Percentiles rank a stretch among this genome's conserved stretches.
Evolutionary conservation across 2,888 invertebrate genomes (phyloP).

Genomic region (Cerastis rubricosa): DNA sequence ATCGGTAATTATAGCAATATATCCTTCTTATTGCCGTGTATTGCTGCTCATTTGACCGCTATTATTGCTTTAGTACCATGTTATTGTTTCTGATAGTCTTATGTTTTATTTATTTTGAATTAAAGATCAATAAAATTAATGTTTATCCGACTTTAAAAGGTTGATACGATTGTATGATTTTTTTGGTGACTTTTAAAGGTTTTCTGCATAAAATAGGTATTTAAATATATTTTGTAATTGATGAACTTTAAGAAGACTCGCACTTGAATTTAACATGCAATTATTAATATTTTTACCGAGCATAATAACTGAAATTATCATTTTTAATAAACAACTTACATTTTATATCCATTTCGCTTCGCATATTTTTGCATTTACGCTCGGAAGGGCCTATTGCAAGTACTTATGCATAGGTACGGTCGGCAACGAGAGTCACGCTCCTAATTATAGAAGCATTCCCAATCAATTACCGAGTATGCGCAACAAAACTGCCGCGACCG

Average conservation of each 20-base stretch:
- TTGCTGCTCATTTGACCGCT: constrained; percentile 8
- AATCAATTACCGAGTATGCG: constrained; percentile 88
- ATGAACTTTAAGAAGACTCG: constrained; percentile 19
- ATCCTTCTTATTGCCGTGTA: constrained; percentile 39
- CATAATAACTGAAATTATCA: constrained; percentile 34
- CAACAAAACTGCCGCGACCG: constrained; percentile 81
- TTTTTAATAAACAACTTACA: constrained; percentile 37
- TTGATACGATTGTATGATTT: not conserved
- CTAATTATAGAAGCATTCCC: constrained; percentile 91
- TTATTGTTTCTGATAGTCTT: constrained; percentile 34
- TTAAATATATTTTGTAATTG: constrained; percentile 6
- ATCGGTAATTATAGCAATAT: constrained; percentile 67
- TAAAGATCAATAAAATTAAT: constrained; percentile 14
- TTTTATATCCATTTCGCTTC: constrained; percentile 44
- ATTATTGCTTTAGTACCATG: constrained; percentile 20
- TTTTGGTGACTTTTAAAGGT: constrained; percentile 5
- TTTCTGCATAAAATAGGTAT: not conserved
- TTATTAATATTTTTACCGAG: not conserved
- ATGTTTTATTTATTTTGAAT: constrained; percentile 31
- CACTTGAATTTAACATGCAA: not conserved
- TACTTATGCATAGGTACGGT: constrained; percentile 71
- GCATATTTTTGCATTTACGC: constrained; percentile 46
- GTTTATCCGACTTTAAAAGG: not conserved
- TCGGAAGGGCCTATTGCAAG: constrained; percentile 27
- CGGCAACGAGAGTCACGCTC: constrained; percentile 86